These are phyloP conservation scores for Poecilobothrus nobilitatus DNA, from an alignment of 2,888 invertebrate species.

Conservation along the genomic window DNA sequence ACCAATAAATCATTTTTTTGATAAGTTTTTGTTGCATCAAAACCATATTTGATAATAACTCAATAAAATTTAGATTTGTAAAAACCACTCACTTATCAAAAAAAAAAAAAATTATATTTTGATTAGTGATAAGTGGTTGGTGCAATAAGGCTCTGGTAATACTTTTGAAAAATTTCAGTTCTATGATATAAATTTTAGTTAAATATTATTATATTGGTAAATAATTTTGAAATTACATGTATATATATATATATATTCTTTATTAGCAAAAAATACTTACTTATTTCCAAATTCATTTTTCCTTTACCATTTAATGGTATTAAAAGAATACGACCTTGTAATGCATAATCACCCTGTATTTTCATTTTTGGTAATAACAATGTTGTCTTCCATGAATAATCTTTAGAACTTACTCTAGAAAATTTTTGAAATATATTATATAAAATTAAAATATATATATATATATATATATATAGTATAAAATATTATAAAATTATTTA, in stretches of 20 bases:
- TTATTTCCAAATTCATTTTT: constrained; percentile 61
- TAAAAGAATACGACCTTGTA: constrained; percentile 59
- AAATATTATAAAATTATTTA: constrained; percentile 37
- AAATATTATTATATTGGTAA: background rate
- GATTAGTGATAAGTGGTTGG: too few species aligned
- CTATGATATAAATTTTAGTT: too few species aligned
- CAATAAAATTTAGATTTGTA: too few species aligned
- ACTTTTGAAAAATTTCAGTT: too few species aligned
- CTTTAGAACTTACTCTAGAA: constrained; percentile 56
- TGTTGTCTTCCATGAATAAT: constrained; percentile 61
- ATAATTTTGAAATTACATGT: background rate
- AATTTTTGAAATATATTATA: background rate
- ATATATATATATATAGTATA: background rate
- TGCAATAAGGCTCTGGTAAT: too few species aligned
- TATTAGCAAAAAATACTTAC: constrained; percentile 45
- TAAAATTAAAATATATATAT: background rate
- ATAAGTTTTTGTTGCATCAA: too few species aligned
- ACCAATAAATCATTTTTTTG: too few species aligned
- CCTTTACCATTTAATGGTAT: constrained; percentile 62
- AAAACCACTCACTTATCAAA: too few species aligned
- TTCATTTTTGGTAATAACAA: constrained; percentile 57
- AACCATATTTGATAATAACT: too few species aligned
- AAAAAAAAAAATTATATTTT: too few species aligned
- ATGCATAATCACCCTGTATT: constrained; percentile 60
- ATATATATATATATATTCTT: too few species aligned